Conservation (phyloP, 2,797 vertebrate genomes). For the Varecia variegata region DNA sequence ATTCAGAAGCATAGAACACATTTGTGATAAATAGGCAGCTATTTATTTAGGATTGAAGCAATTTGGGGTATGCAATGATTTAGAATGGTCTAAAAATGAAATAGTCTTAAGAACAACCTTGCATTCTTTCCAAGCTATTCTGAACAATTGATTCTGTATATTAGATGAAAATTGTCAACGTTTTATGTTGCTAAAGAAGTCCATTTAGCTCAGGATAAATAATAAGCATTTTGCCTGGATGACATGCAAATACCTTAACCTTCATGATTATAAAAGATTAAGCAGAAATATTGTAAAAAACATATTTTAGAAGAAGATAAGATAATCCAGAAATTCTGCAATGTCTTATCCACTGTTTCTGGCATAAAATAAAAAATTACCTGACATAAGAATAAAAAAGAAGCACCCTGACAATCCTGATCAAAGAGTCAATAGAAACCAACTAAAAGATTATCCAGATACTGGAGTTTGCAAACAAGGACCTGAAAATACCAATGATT, state of each 20-base stretch:
- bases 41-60: not conserved
- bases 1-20: not conserved
- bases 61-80: not conserved
- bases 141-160: not conserved
- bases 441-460: not conserved
- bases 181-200: not conserved
- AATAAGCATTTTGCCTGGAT: not conserved
- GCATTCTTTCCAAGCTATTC: not conserved
- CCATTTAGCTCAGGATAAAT: constrained; percentile 22
- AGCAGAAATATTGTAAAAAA: constrained; percentile 33
- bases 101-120: not conserved
- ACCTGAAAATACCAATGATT: not conserved
- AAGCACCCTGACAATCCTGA: not conserved
- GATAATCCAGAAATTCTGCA: not conserved
- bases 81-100: constrained; percentile 11
- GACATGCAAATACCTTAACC: not conserved
- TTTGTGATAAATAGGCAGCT: constrained; percentile 15
- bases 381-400: not conserved
- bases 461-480: not conserved
- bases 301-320: constrained; percentile 9
- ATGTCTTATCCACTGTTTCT: not conserved
- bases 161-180: not conserved
- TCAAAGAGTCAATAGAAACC: not conserved
- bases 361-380: not conserved
- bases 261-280: constrained; percentile 14